phyloP scores from a whole-genome alignment of 2,888 invertebrate genomes.

The Lumbricus terrestris region DNA sequence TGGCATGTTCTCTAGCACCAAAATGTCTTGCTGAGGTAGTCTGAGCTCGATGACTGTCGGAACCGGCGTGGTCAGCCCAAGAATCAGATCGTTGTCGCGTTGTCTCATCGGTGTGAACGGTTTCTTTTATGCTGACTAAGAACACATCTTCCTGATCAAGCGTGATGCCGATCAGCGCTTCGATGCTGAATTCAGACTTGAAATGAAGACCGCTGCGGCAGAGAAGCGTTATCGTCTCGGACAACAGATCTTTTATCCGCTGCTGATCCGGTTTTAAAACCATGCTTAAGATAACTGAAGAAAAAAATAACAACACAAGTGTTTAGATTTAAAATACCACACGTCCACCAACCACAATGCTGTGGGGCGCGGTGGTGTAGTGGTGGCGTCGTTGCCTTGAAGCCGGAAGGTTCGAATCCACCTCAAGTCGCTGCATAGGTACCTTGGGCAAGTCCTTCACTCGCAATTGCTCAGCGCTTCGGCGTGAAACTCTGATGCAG shows the following conservation, averaged over 20 bases:
- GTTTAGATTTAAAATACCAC: background rate
- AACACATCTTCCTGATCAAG: constrained; percentile 26
- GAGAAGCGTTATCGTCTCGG: constrained; percentile 23
- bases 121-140: constrained; percentile 27
- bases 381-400: no score
- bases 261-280: constrained; percentile 23
- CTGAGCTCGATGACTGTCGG: background rate
- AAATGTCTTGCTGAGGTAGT: no score
- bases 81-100: background rate
- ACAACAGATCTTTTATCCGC: constrained; percentile 22
- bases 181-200: constrained; percentile 25
- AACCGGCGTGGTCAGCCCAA: background rate
- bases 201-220: constrained; percentile 23
- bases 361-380: no score
- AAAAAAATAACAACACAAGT: background rate
- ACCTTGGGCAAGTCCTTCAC: no score
- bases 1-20: background rate
- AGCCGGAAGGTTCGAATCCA: no score
- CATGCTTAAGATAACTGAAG: constrained; percentile 19
- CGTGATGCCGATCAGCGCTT: constrained; percentile 28
- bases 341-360: background rate
- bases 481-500: no score
- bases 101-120: constrained; percentile 20
- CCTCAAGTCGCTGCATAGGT: no score
- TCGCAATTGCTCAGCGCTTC: no score